Evolutionary conservation across 1,140 invertebrate species (phyloP).

Genomic region (Bombus turneri): DNA sequence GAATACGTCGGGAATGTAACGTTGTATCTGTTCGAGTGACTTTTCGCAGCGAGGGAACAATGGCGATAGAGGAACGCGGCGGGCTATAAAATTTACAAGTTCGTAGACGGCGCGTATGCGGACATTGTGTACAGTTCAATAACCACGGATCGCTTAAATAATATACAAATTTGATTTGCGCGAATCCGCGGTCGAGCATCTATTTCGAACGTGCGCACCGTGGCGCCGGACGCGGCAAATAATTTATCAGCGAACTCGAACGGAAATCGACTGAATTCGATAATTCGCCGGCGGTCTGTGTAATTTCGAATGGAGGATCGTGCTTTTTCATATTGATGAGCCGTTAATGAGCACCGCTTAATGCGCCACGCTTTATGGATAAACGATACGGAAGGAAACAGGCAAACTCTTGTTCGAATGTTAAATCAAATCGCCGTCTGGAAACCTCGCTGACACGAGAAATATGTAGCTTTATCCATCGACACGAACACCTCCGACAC

Average conservation of each 20-base stretch:
- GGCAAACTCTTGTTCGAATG: background rate
- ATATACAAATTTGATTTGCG: constrained; percentile 25
- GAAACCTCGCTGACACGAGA: background rate
- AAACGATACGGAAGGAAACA: background rate
- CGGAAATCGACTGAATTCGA: constrained; percentile 27
- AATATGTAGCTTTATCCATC: background rate
- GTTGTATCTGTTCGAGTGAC: background rate
- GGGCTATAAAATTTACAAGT: background rate
- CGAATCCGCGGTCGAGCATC: constrained; percentile 12
- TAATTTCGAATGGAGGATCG: background rate
- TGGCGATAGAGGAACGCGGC: background rate
- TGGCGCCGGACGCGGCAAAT: background rate
- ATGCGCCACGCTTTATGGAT: background rate
- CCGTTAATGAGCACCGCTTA: background rate
- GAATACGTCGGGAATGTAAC: background rate
- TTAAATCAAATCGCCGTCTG: background rate
- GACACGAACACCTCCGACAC: background rate
- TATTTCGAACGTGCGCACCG: constrained; percentile 8
- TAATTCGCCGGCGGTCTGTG: background rate
- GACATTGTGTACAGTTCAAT: background rate
- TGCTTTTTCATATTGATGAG: constrained; percentile 18
- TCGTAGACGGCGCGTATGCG: background rate
- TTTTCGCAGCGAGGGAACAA: background rate
- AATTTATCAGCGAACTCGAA: constrained; percentile 21
- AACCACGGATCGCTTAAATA: constrained; percentile 16